Base-by-base conservation (phyloP, 2,888 invertebrate species). In the Harpalus rufipes region DNA sequence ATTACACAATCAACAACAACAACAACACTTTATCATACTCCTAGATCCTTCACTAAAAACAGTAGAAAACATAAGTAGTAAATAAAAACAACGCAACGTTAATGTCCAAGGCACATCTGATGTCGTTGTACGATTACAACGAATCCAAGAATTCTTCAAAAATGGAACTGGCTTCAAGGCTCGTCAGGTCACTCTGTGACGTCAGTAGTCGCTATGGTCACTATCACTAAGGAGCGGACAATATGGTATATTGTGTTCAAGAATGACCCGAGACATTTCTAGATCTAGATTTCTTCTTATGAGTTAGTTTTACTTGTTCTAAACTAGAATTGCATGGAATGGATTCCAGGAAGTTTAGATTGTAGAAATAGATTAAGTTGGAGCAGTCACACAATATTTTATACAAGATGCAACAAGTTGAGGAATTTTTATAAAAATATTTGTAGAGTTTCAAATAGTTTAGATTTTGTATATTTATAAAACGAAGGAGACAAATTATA, bases 81-180 rank as follows among this genome's bases (percentile, higher is more conserved):
- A 78, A 78, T 58, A 78, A 78, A 78, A 78, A 78, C 56, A 74
- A 74, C 74, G 16, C 16, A 74, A 51, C 74, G 6, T 56, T 21
- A 78, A 58, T 58, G 78, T 58, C n/a, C 18, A 78, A 25, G 44
- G 10, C 44, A 76, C 56, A 25, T 18, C n/a, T 58, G 59, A 82
- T 82, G 82, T 82, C 16, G 18, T 72, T 72, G 68, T 72, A n/a
- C 56, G 82, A 82, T 81, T 58, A 82, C 68, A 56, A 18, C 14
- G 59, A 74, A 82, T 72, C 72, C 56, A 58, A 59, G 82, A 82
- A 81, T 82, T 72, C 65, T 72, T 82, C 72, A 72, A 72, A 72
- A 82, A 82, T 72, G 82, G 82, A 82, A 82, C 82, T 82, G 72
- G 74, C 65, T 82, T 65, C 65, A 39, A 65, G 59, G 72, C 72